These are phyloP conservation scores for Dendrocopos noguchii DNA, from an alignment of 2,113 vertebrate genomes.

Conservation along the genomic window DNA sequence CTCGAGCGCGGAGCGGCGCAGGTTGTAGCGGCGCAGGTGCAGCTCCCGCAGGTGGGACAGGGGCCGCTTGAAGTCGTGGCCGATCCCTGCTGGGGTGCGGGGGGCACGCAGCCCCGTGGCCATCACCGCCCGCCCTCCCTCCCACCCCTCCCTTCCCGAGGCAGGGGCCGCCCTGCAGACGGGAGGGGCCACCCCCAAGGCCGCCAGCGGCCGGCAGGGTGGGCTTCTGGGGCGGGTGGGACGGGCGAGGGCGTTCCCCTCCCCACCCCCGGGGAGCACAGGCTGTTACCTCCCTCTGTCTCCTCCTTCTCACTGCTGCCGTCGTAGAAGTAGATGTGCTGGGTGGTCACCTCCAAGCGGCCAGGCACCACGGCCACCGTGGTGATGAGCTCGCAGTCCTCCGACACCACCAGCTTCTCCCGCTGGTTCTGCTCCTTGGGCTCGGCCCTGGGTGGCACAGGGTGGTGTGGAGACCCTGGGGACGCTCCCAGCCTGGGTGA, in stretches of 20 bases:
- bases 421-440: conserved; percentile 88
- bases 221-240: not conserved
- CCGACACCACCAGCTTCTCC: conserved; percentile 93
- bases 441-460: conserved; percentile 74
- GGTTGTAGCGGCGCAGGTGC: conserved; percentile 94
- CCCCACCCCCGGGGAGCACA: accelerated
- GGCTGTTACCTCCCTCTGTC: conserved; percentile 86
- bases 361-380: conserved; percentile 88
- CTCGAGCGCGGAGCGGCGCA: conserved; percentile 93
- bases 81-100: conserved; percentile 78
- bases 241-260: not conserved
- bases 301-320: conserved; percentile 91
- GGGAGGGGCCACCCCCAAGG: not conserved
- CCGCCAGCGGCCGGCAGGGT: accelerated
- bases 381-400: conserved; percentile 97
- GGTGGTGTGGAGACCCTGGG: accelerated
- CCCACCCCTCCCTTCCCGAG: not conserved
- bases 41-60: conserved; percentile 93
- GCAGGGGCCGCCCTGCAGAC: not conserved
- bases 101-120: accelerated
- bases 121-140: not conserved
- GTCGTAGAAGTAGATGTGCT: conserved; percentile 95
- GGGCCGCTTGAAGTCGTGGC: conserved; percentile 93
- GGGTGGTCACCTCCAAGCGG: conserved; percentile 93
- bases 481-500: accelerated